Evolutionary conservation across 2,888 invertebrate genomes (phyloP).

Genomic region (Lutraria lutraria): DNA sequence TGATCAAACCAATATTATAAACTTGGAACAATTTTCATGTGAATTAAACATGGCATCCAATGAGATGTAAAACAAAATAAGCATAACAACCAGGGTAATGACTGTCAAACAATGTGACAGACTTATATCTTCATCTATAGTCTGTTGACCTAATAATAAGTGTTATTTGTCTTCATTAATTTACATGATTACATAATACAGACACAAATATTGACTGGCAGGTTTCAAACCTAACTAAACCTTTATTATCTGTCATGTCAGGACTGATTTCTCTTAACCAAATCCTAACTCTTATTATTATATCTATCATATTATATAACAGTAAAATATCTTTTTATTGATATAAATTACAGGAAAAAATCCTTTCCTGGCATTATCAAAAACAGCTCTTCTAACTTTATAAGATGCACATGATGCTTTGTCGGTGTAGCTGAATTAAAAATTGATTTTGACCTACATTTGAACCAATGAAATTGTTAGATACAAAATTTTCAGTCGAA

Average conservation of each 20-base stretch:
- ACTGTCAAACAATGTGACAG: neutral
- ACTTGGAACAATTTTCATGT: too few species aligned
- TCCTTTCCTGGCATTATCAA: too few species aligned
- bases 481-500: too few species aligned
- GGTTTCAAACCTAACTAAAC: neutral
- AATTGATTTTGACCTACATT: too few species aligned
- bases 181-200: neutral
- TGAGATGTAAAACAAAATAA: too few species aligned
- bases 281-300: neutral
- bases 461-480: too few species aligned
- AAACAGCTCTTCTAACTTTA: too few species aligned
- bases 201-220: slow-evolving; percentile 1
- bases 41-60: too few species aligned
- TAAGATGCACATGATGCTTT: too few species aligned
- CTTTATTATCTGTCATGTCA: neutral
- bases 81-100: neutral
- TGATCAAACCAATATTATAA: too few species aligned
- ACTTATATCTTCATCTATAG: neutral
- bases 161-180: neutral
- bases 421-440: too few species aligned
- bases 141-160: neutral
- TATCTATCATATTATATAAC: neutral
- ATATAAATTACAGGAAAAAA: neutral
- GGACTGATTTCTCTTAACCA: neutral
- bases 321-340: neutral